phyloP scores from a whole-genome alignment of 2,888 invertebrate genomes.

The Melieria crassipennis region DNA sequence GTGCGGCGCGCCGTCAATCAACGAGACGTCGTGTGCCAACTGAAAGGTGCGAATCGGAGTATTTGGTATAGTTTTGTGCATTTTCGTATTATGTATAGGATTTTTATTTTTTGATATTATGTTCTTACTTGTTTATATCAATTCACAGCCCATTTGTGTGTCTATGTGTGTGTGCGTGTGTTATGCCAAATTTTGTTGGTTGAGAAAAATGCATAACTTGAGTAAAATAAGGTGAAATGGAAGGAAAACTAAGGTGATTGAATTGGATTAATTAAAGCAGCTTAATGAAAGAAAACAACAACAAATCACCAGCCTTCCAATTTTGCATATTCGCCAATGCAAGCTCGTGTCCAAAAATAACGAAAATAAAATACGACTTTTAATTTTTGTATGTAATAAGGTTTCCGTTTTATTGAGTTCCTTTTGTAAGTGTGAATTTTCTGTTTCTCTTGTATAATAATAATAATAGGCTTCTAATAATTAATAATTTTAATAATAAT shows the following conservation, averaged over 20 bases:
- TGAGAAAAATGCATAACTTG: conserved; percentile 35
- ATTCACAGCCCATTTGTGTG: conserved; percentile 35
- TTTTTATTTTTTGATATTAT: background rate
- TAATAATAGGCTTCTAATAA: background rate
- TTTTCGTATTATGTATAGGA: too few relatives aligned
- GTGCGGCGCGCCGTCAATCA: background rate
- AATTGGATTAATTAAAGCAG: too few relatives aligned
- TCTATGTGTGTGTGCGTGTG: conserved; percentile 32
- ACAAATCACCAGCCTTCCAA: too few relatives aligned
- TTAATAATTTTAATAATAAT: conserved; percentile 30
- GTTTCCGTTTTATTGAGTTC: too few relatives aligned
- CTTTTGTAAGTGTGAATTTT: too few relatives aligned
- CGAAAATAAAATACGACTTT: too few relatives aligned
- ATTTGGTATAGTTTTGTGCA: background rate
- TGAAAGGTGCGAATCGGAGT: conserved; percentile 14
- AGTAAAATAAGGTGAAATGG: background rate
- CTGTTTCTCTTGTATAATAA: too few relatives aligned
- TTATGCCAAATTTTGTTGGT: conserved; percentile 27
- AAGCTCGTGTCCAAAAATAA: too few relatives aligned
- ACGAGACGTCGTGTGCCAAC: background rate
- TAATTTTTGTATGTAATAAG: too few relatives aligned
- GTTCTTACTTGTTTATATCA: conserved; percentile 16
- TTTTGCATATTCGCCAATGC: too few relatives aligned
- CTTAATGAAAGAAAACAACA: too few relatives aligned
- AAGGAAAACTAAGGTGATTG: too few relatives aligned